These are phyloP conservation scores for Chaetoderma sp. DNA, from an alignment of 2,888 invertebrate genomes.

Conservation along the genomic window DNA sequence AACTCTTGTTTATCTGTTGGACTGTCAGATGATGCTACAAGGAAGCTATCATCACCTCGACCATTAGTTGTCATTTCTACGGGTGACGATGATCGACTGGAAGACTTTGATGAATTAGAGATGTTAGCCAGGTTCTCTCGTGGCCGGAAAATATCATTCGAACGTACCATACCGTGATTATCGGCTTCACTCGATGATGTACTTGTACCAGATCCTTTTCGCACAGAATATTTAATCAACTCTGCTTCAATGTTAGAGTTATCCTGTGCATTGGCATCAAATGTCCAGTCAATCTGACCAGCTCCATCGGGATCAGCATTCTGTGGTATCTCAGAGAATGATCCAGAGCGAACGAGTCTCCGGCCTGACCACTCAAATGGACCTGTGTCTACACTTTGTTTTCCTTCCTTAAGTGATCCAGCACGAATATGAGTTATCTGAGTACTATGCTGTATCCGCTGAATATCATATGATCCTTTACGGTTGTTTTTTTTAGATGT, in stretches of 20 bases:
- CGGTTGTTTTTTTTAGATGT: constrained; percentile 7
- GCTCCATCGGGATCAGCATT: constrained; percentile 26
- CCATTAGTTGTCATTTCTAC: background rate
- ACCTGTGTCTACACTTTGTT: constrained; percentile 12
- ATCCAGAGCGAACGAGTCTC: constrained; percentile 49
- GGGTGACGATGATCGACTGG: constrained; percentile 2
- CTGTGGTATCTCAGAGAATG: constrained; percentile 54
- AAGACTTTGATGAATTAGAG: constrained; percentile 25
- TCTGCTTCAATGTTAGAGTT: constrained; percentile 12
- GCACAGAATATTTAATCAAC: constrained; percentile 31
- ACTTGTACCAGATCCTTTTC: background rate
- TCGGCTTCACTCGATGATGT: background rate
- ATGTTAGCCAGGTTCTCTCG: constrained; percentile 42
- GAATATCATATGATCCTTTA: background rate
- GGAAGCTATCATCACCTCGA: background rate
- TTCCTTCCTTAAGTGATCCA: constrained; percentile 42
- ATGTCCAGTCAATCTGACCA: constrained; percentile 46
- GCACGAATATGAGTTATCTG: no score
- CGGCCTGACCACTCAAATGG: constrained; percentile 54
- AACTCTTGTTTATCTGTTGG: no score
- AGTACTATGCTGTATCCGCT: no score
- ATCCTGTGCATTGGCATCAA: constrained; percentile 34
- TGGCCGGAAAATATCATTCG: constrained; percentile 39
- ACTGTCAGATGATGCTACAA: no score
- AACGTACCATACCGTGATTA: constrained; percentile 29